A percentile compares a stretch with the other conserved stretches of the same genome.
Evolutionary conservation across 2,113 vertebrate genomes (phyloP).

Genomic region (Megaceryle torquata): DNA sequence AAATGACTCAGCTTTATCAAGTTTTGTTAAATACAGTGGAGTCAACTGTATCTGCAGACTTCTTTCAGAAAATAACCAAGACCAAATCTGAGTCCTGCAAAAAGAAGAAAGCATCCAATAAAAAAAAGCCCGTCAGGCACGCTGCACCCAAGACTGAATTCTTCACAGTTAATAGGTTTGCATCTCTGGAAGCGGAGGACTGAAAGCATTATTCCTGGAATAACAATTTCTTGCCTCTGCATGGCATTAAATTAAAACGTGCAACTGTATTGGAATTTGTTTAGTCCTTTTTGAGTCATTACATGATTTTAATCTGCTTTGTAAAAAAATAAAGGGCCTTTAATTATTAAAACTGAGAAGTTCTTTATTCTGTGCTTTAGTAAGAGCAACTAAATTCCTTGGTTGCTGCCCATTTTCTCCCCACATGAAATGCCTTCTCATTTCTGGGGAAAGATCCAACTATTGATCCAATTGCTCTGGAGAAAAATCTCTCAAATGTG

Average conservation of each 20-base stretch:
- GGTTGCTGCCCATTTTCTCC: neutral
- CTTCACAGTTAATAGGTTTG: slow-evolving; percentile 61
- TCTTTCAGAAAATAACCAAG: slow-evolving; percentile 44
- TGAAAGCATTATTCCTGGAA: neutral
- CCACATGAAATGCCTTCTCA: neutral
- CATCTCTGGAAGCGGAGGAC: slow-evolving; percentile 48
- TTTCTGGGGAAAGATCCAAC: neutral
- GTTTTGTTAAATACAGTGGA: slow-evolving; percentile 55
- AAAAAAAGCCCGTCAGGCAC: neutral
- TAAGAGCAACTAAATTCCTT: neutral
- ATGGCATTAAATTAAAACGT: neutral
- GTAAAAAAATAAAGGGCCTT: neutral
- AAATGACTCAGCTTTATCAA: slow-evolving; percentile 76
- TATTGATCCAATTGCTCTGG: neutral
- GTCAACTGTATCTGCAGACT: slow-evolving; percentile 17
- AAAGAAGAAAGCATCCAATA: slow-evolving; percentile 10
- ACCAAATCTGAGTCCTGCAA: slow-evolving; percentile 18
- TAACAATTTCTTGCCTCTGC: neutral
- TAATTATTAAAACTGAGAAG: neutral
- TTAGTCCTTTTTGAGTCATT: neutral
- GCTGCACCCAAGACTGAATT: neutral
- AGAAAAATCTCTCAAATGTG: neutral
- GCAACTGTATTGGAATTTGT: neutral
- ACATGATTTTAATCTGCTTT: neutral
- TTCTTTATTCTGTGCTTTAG: neutral